These are phyloP conservation scores for Lacerta agilis DNA, from an alignment of 2,797 vertebrate species.

Conservation along the genomic window DNA sequence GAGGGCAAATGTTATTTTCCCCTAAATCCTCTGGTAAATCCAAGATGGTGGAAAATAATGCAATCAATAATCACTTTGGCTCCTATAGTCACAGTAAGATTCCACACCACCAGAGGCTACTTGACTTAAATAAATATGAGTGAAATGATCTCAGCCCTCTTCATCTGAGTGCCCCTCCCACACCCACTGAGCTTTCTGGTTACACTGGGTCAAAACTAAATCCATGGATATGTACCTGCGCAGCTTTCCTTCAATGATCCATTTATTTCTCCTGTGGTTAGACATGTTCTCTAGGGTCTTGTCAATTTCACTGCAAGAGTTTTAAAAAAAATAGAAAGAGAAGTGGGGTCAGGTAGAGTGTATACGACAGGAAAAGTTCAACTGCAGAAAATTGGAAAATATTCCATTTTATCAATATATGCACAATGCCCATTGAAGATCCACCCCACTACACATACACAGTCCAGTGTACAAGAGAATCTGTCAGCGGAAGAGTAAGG, in stretches of 20 bases:
- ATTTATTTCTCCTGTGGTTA: constrained; percentile 93
- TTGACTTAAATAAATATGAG: background rate
- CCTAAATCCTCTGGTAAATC: background rate
- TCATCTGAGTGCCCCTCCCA: background rate
- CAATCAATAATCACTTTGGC: background rate
- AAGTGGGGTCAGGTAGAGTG: background rate
- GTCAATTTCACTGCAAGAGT: constrained; percentile 90
- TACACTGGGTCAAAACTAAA: rapidly evolving
- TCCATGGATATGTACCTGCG: constrained; percentile 83
- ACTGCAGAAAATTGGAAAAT: background rate
- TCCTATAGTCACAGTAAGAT: background rate
- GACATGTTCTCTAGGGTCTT: constrained; percentile 94
- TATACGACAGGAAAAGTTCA: background rate
- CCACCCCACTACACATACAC: background rate
- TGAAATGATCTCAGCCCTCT: background rate
- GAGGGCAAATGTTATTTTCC: background rate
- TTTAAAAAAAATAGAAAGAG: background rate
- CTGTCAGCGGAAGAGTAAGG: background rate
- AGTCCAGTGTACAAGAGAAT: background rate
- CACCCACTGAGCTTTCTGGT: rapidly evolving
- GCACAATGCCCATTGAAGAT: background rate
- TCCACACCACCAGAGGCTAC: background rate
- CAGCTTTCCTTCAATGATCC: constrained; percentile 95
- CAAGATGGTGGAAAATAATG: background rate
- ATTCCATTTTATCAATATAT: background rate